phyloP scores from a whole-genome alignment of 2,113 vertebrate genomes.

The Pelodiscus sinensis region DNA sequence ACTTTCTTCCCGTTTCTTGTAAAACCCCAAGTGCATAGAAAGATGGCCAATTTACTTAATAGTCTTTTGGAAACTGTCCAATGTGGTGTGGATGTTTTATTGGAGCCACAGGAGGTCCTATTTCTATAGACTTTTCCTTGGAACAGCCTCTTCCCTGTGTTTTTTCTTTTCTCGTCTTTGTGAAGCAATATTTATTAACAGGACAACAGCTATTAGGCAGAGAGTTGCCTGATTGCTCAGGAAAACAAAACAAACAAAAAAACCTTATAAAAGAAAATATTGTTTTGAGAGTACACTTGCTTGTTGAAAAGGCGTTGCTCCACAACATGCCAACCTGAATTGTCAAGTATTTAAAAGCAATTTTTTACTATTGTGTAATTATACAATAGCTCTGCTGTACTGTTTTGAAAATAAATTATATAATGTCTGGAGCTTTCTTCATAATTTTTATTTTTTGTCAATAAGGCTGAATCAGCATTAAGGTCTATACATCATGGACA shows the following conservation, averaged over 20 bases:
- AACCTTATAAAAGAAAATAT: background rate
- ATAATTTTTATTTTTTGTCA: conserved; percentile 16
- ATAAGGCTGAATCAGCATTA: background rate
- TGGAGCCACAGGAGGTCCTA: background rate
- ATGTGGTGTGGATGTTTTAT: background rate
- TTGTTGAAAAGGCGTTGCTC: conserved; percentile 16
- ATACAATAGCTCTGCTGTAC: conserved; percentile 13
- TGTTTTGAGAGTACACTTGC: background rate
- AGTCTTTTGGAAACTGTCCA: background rate
- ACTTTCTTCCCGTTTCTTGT: background rate
- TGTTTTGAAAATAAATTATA: conserved; percentile 29
- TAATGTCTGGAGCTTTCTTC: conserved; percentile 4
- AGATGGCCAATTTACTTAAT: background rate
- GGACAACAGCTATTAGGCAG: background rate
- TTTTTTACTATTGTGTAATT: conserved; percentile 16
- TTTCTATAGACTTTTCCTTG: background rate
- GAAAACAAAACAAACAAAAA: background rate
- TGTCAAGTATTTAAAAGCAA: background rate
- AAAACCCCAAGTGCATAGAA: background rate
- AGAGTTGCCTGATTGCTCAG: background rate
- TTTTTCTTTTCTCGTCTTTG: background rate
- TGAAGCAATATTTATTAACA: conserved; percentile 39
- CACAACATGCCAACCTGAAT: conserved; percentile 16
- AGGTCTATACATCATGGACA: background rate
- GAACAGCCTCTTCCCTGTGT: background rate